Evolutionary conservation across 2,888 invertebrate species (phyloP).

Genomic region (Cartodere bifasciata): DNA sequence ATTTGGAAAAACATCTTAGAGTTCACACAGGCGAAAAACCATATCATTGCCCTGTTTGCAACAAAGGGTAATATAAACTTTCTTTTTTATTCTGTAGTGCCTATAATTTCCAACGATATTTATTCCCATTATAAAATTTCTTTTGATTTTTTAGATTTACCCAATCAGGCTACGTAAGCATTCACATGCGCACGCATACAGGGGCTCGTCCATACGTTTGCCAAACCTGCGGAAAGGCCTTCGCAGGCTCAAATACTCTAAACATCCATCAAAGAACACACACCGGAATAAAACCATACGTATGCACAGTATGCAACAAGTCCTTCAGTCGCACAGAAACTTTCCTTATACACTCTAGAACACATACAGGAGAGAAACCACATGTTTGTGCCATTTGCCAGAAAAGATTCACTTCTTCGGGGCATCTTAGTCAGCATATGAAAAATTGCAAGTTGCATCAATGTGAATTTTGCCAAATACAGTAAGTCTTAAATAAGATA

Average conservation of each 20-base stretch:
- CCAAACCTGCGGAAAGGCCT: conserved; percentile 34
- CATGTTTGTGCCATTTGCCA: conserved; percentile 32
- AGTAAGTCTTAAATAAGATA: too few relatives aligned
- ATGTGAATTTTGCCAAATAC: too few relatives aligned
- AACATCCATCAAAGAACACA: conserved; percentile 34
- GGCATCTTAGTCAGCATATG: conserved; percentile 34
- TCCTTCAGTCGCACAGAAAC: conserved; percentile 29
- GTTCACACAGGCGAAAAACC: conserved; percentile 37
- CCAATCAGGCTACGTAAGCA: conserved; percentile 36
- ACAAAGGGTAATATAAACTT: conserved; percentile 28
- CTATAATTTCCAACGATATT: neutral
- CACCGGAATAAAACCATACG: conserved; percentile 34
- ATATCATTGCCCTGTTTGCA: conserved; percentile 32
- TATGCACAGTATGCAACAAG: conserved; percentile 24
- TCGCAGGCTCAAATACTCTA: conserved; percentile 34
- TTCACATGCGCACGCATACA: conserved; percentile 36
- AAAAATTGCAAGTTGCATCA: conserved; percentile 32
- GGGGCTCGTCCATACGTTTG: conserved; percentile 35
- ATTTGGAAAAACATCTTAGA: conserved; percentile 35
- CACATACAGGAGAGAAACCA: conserved; percentile 34
- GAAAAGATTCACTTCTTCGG: conserved; percentile 32
- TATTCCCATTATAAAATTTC: neutral
- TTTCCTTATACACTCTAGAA: conserved; percentile 31
- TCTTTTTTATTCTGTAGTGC: conserved; percentile 2
- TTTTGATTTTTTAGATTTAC: conserved; percentile 28